Conservation (phyloP, 1,140 invertebrate genomes). For the Sarcophaga bullata region DNA sequence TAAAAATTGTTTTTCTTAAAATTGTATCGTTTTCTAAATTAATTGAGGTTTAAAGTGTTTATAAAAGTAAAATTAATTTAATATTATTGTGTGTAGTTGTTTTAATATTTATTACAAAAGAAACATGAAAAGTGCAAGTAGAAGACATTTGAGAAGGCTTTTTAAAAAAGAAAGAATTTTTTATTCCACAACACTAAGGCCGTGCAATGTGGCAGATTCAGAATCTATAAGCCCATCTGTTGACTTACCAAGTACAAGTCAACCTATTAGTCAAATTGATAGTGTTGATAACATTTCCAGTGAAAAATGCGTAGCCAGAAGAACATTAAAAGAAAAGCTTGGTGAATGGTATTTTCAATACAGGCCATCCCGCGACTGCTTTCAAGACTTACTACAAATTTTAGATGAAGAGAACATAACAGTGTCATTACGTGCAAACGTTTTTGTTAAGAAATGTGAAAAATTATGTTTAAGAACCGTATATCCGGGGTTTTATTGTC, state of each 20-base stretch:
- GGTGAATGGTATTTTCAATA: neutral
- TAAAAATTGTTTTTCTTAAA: too few relatives aligned
- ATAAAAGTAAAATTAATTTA: too few relatives aligned
- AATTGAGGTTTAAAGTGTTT: too few relatives aligned
- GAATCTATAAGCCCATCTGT: neutral
- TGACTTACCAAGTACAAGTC: neutral
- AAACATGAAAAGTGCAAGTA: too few relatives aligned
- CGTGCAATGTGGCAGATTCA: neutral
- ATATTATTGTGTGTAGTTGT: too few relatives aligned
- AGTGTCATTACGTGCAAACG: neutral
- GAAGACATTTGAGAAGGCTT: too few relatives aligned
- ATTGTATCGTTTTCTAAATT: too few relatives aligned
- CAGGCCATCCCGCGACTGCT: neutral
- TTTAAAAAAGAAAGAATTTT: too few relatives aligned
- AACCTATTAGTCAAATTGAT: neutral
- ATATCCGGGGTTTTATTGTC: neutral
- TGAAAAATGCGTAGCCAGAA: conserved; percentile 7
- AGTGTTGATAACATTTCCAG: neutral
- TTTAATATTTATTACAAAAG: too few relatives aligned
- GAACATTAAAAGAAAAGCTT: conserved; percentile 24
- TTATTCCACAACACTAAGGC: neutral
- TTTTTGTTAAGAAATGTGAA: conserved; percentile 16
- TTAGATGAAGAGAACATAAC: neutral
- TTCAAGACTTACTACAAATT: conserved; percentile 22
- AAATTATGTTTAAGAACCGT: neutral